phyloP scores from a whole-genome alignment of 2,797 vertebrate genomes.

The Petrocephalus schoutedeni region DNA sequence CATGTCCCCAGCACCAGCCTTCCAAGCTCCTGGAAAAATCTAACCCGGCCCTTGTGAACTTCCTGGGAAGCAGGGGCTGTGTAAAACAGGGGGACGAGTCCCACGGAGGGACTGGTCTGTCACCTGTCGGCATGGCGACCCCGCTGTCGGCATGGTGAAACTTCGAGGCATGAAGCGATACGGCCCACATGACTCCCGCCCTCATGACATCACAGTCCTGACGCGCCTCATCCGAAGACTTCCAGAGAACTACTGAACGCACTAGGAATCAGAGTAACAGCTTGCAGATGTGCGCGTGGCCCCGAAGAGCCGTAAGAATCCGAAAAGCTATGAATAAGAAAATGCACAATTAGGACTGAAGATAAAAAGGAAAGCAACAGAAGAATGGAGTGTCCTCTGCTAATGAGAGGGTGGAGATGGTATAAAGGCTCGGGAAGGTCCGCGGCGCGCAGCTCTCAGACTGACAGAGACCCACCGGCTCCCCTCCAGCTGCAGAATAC shows the following conservation, averaged over 20 bases:
- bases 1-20: not conserved
- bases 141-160: not conserved
- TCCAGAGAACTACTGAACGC: slow-evolving; percentile 62
- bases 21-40: not conserved
- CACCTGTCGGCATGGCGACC: not conserved
- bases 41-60: not conserved
- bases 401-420: slow-evolving; percentile 22
- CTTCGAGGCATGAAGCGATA: slow-evolving; percentile 56
- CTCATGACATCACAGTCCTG: slow-evolving; percentile 58
- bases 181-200: slow-evolving; percentile 60
- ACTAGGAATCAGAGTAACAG: slow-evolving; percentile 58
- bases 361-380: slow-evolving; percentile 32
- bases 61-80: not conserved
- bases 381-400: slow-evolving; percentile 25
- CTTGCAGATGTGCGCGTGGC: slow-evolving; percentile 49
- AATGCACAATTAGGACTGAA: slow-evolving; percentile 36
- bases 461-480: not conserved
- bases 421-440: not conserved
- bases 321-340: slow-evolving; percentile 31
- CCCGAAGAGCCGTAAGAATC: slow-evolving; percentile 6
- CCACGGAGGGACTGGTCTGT: not conserved
- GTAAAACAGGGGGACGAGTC: not conserved
- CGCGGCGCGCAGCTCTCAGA: not conserved
- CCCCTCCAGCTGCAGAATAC: not conserved
- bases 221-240: slow-evolving; percentile 61